These are phyloP conservation scores for Macaria liturata DNA, from an alignment of 2,888 invertebrate species.

Conservation along the genomic window DNA sequence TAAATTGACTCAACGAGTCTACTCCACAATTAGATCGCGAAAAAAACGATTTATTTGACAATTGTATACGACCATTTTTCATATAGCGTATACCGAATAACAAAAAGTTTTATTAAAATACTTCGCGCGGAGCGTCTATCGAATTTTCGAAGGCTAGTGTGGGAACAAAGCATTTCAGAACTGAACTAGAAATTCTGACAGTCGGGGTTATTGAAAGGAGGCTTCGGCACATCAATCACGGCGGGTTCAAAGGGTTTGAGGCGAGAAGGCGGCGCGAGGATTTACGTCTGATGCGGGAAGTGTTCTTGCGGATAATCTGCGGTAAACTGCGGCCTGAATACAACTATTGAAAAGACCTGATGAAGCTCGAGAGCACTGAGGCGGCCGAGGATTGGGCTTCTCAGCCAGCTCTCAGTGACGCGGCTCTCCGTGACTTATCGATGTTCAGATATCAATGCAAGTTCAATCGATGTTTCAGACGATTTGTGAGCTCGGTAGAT, in stretches of 20 bases:
- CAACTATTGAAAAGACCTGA: constrained; percentile 47
- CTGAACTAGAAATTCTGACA: constrained; percentile 21
- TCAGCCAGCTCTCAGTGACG: too few relatives aligned
- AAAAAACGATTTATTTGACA: constrained; percentile 41
- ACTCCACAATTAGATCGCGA: constrained; percentile 36
- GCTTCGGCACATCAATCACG: constrained; percentile 26
- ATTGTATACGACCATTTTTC: constrained; percentile 34
- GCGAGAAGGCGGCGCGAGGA: constrained; percentile 35
- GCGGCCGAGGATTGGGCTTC: constrained; percentile 33
- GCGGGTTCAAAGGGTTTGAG: constrained; percentile 32
- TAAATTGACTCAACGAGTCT: constrained; percentile 36
- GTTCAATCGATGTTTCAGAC: too few relatives aligned
- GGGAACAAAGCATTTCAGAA: constrained; percentile 19
- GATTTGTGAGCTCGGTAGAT: too few relatives aligned
- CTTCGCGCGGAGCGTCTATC: constrained; percentile 13
- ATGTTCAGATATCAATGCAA: too few relatives aligned
- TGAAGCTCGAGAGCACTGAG: constrained; percentile 40
- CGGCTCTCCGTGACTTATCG: too few relatives aligned
- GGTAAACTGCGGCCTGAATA: constrained; percentile 42
- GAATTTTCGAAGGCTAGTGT: constrained; percentile 20
- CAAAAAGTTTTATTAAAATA: constrained; percentile 28
- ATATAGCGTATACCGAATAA: constrained; percentile 19
- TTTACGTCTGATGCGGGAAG: constrained; percentile 30
- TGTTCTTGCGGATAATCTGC: constrained; percentile 41
- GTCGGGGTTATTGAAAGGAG: constrained; percentile 17